phyloP scores from a whole-genome alignment of 2,113 vertebrate species.

The Callopanchax toddi region DNA sequence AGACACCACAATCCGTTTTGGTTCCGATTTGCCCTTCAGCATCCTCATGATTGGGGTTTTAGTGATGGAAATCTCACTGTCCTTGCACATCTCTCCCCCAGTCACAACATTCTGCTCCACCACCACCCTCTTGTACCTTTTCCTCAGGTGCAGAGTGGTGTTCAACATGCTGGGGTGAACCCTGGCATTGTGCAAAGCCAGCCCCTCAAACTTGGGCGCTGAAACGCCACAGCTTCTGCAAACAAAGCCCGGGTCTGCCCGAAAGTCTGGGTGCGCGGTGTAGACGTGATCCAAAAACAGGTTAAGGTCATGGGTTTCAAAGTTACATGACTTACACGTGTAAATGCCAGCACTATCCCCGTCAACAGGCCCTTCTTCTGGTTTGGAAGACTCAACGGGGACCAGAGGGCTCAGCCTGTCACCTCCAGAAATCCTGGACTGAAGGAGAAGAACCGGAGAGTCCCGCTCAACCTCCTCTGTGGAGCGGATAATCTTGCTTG shows the following conservation, averaged over 20 bases:
- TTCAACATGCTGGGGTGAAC: constrained; percentile 79
- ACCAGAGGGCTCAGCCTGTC: constrained; percentile 52
- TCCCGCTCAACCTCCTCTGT: constrained; percentile 80
- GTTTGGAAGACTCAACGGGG: constrained; percentile 51
- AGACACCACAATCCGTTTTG: constrained; percentile 88
- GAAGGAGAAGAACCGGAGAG: constrained; percentile 64
- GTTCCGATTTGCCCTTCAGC: constrained; percentile 91
- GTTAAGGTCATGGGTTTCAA: constrained; percentile 88
- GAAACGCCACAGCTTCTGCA: constrained; percentile 87
- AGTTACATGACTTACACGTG: constrained; percentile 89
- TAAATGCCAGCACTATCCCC: constrained; percentile 76
- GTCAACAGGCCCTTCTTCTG: constrained; percentile 47
- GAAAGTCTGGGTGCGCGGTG: constrained; percentile 89
- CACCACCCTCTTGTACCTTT: constrained; percentile 78
- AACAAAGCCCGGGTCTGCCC: constrained; percentile 87
- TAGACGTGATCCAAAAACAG: constrained; percentile 92
- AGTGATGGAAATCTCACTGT: constrained; percentile 91
- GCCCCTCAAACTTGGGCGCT: constrained; percentile 89
- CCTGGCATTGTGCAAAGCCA: constrained; percentile 90
- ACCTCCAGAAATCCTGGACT: constrained; percentile 43
- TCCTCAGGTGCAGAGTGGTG: constrained; percentile 86
- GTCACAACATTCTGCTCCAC: constrained; percentile 86
- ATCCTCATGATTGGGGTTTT: constrained; percentile 99
- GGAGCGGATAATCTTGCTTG: constrained; percentile 84
- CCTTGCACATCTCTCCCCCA: constrained; percentile 66